Percentiles rank a stretch among this genome's conserved stretches.
These are phyloP conservation scores for Pristionchus japonicus DNA, from an alignment of 2,888 invertebrate species.

Conservation along the genomic window DNA sequence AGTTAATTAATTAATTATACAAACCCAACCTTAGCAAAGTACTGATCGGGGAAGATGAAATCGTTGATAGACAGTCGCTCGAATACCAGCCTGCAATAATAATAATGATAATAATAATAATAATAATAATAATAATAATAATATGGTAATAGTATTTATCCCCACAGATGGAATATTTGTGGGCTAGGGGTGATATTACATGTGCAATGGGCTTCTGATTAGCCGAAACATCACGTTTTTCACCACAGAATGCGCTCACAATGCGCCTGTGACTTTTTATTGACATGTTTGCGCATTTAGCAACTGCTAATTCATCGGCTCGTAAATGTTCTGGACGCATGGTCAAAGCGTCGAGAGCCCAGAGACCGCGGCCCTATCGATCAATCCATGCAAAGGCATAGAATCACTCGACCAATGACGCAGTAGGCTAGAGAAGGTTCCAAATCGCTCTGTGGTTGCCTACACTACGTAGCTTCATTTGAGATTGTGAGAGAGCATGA, in stretches of 20 bases:
- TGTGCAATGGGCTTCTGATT: too few species aligned
- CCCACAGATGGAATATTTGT: too few species aligned
- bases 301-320: background rate
- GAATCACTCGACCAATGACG: background rate
- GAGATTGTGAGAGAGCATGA: background rate
- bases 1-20: background rate
- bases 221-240: background rate
- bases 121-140: too few species aligned
- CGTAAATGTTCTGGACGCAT: background rate
- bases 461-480: background rate
- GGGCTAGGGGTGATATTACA: too few species aligned
- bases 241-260: background rate
- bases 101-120: background rate
- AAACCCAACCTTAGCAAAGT: background rate
- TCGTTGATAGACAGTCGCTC: conserved; percentile 22
- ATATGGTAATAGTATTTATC: too few species aligned
- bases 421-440: background rate
- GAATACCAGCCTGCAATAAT: conserved; percentile 17
- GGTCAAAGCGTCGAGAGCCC: background rate
- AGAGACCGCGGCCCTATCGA: background rate
- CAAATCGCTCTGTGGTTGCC: background rate
- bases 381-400: background rate
- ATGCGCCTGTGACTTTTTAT: background rate
- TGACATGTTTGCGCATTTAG: background rate
- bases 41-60: conserved; percentile 19